Evolutionary conservation across 2,888 invertebrate species (phyloP).

Genomic region (Andrena praecox): DNA sequence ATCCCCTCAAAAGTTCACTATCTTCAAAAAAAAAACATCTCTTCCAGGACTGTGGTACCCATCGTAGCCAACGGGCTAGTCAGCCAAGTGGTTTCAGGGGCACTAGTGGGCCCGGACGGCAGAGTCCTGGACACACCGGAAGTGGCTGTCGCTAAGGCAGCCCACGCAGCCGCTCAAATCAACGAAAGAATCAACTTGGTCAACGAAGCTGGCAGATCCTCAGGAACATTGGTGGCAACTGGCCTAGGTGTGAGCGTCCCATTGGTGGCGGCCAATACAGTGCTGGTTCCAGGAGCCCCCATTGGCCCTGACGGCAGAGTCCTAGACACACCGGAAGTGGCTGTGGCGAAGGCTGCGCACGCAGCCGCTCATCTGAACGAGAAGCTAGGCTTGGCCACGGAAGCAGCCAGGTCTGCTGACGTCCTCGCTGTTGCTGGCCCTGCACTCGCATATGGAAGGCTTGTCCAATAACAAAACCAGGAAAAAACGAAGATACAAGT

Average conservation of each 20-base stretch:
- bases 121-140: slow-evolving; percentile 75
- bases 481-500: not conserved
- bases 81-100: slow-evolving; percentile 57
- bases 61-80: slow-evolving; percentile 38
- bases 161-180: slow-evolving; percentile 75
- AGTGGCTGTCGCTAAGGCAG: slow-evolving; percentile 73
- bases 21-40: not conserved
- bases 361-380: slow-evolving; percentile 80
- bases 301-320: slow-evolving; percentile 79
- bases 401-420: slow-evolving; percentile 60
- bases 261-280: slow-evolving; percentile 1
- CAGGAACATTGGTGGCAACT: slow-evolving; percentile 11
- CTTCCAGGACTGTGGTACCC: slow-evolving; percentile 25
- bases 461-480: slow-evolving; percentile 46
- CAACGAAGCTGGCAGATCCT: slow-evolving; percentile 52
- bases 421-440: slow-evolving; percentile 58
- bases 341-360: slow-evolving; percentile 78
- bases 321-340: slow-evolving; percentile 79
- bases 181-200: slow-evolving; percentile 59
- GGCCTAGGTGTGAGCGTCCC: slow-evolving; percentile 3
- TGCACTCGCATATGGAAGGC: slow-evolving; percentile 56
- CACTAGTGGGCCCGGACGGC: slow-evolving; percentile 78
- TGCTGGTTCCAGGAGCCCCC: slow-evolving; percentile 63
- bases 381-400: slow-evolving; percentile 72
- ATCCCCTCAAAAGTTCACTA: too few relatives aligned